Evolutionary conservation across 1,140 invertebrate genomes (phyloP).

Genomic region (Drosophila biarmipes): DNA sequence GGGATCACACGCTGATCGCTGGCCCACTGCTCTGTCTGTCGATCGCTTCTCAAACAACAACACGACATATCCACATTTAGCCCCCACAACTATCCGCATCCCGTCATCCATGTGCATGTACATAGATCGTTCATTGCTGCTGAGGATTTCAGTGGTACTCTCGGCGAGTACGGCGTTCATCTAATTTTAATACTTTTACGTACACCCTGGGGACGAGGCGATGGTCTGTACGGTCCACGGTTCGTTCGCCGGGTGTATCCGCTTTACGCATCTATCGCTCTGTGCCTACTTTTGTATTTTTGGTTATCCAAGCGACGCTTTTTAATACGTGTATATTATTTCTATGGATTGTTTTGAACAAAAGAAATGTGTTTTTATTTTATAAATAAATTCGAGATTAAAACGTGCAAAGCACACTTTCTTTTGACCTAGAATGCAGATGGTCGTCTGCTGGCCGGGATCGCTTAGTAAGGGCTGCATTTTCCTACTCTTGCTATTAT

Average conservation of each 20-base stretch:
- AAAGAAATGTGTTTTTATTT: constrained; percentile 80
- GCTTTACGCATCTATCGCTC: constrained; percentile 21
- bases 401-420: constrained; percentile 6
- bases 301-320: constrained; percentile 55
- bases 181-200: constrained; percentile 15
- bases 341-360: constrained; percentile 72
- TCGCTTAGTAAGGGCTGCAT: no score
- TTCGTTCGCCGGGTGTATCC: not conserved
- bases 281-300: constrained; percentile 46
- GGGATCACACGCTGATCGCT: constrained; percentile 19
- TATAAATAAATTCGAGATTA: constrained; percentile 80
- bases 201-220: not conserved
- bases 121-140: constrained; percentile 28
- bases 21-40: constrained; percentile 9
- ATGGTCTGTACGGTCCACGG: not conserved
- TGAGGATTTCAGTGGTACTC: not conserved
- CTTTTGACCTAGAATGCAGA: not conserved
- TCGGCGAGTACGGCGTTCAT: constrained; percentile 5
- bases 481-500: no score
- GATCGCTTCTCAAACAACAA: constrained; percentile 1
- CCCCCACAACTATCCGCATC: constrained; percentile 4
- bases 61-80: not conserved
- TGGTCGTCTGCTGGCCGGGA: no score
- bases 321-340: constrained; percentile 65
- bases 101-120: constrained; percentile 26